phyloP scores from a whole-genome alignment of 2,797 vertebrate species.

The Enteromius argenteus region DNA sequence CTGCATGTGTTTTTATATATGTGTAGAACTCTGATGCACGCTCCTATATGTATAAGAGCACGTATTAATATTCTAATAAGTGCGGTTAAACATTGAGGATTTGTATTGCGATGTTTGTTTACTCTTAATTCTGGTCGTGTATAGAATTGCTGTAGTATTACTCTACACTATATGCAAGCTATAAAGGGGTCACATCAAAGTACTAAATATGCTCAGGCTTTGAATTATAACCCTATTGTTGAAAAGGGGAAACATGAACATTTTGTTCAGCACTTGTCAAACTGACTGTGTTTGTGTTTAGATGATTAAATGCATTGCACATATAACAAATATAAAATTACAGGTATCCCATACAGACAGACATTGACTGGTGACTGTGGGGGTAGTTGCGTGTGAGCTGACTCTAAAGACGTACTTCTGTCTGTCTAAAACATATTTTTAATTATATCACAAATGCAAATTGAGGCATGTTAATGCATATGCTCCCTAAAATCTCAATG shows the following conservation, averaged over 20 bases:
- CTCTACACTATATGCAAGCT: not conserved
- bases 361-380: not conserved
- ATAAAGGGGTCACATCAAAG: not conserved
- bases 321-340: not conserved
- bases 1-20: not conserved
- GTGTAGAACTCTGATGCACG: constrained; percentile 10
- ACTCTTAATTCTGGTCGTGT: constrained; percentile 56
- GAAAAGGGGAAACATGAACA: not conserved
- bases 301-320: not conserved
- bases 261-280: not conserved
- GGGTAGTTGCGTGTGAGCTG: not conserved
- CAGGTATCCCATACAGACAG: not conserved
- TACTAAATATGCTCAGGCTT: not conserved
- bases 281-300: not conserved
- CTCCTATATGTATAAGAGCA: not conserved
- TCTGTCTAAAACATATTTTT: not conserved
- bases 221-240: not conserved
- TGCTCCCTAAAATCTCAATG: not conserved
- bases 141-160: not conserved
- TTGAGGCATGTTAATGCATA: not conserved
- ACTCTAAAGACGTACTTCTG: not conserved
- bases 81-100: not conserved
- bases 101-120: constrained; percentile 61
- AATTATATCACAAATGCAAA: not conserved
- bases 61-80: not conserved